These are phyloP conservation scores for Drosophila mimetica DNA, from an alignment of 2,888 invertebrate species.

Conservation along the genomic window DNA sequence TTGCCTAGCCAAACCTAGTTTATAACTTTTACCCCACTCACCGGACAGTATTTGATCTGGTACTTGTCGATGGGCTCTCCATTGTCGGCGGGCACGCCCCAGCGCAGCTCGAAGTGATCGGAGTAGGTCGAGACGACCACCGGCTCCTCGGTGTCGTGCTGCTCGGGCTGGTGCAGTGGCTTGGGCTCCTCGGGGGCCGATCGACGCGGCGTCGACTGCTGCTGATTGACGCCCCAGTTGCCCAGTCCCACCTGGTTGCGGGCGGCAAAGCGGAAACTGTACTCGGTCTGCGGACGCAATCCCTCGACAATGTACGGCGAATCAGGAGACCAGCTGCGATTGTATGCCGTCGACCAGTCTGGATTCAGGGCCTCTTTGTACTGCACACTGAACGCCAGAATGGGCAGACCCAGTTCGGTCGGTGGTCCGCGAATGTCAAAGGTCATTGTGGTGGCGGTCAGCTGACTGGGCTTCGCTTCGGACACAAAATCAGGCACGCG, in stretches of 20 bases:
- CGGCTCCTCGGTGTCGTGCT: conserved; percentile 84
- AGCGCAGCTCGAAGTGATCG: conserved; percentile 92
- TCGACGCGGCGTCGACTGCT: conserved; percentile 90
- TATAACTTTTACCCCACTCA: conserved; percentile 82
- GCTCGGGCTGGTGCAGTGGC: conserved; percentile 85
- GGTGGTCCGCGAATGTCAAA: conserved; percentile 91
- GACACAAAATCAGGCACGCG: conserved; percentile 88
- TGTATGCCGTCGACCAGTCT: conserved; percentile 89
- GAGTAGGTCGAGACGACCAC: conserved; percentile 88
- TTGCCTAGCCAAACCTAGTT: too few relatives aligned
- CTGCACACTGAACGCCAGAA: conserved; percentile 90
- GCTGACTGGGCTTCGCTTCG: conserved; percentile 88
- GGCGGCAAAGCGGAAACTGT: conserved; percentile 93
- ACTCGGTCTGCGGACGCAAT: conserved; percentile 90
- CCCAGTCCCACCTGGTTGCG: conserved; percentile 93
- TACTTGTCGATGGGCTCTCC: conserved; percentile 95
- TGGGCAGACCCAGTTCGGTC: conserved; percentile 90
- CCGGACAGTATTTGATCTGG: conserved; percentile 91
- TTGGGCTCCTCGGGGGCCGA: conserved; percentile 91
- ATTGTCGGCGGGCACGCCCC: conserved; percentile 94
- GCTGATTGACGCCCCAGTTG: conserved; percentile 88
- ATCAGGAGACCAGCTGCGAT: conserved; percentile 92
- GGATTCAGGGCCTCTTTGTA: conserved; percentile 89
- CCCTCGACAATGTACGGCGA: conserved; percentile 92
- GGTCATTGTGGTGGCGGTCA: conserved; percentile 93